Evolutionary conservation across 2,113 vertebrate genomes (phyloP).

Genomic region (Hipposideros armiger): DNA sequence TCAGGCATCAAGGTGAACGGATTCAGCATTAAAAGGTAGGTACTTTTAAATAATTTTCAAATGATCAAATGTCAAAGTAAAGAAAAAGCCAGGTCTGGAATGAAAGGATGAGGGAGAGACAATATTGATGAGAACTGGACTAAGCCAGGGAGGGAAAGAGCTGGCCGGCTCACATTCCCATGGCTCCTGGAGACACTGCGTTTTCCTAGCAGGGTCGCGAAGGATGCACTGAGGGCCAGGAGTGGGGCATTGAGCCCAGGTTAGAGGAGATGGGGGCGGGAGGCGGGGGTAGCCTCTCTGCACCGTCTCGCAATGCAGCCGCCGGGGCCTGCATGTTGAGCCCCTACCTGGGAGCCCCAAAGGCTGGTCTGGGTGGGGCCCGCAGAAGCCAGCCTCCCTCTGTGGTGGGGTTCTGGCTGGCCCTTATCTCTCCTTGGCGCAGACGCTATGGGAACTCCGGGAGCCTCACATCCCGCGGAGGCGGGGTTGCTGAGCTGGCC

Average conservation of each 20-base stretch:
- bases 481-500: neutral
- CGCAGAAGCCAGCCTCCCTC: neutral
- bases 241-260: neutral
- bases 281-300: neutral
- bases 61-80: neutral
- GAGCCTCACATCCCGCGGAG: neutral
- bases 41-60: conserved; percentile 20
- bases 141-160: neutral
- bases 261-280: neutral
- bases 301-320: no score
- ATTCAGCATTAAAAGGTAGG: neutral
- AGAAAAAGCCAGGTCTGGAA: neutral
- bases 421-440: neutral
- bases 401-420: no score
- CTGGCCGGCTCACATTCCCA: neutral
- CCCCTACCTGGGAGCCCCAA: neutral
- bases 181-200: neutral
- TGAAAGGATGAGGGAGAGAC: neutral
- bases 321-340: neutral
- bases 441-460: accelerated
- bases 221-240: neutral
- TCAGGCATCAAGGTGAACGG: neutral
- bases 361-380: neutral
- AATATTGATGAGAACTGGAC: neutral
- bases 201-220: neutral